Base-by-base conservation (phyloP, 2,113 vertebrate genomes). In the Struthio camelus region DNA sequence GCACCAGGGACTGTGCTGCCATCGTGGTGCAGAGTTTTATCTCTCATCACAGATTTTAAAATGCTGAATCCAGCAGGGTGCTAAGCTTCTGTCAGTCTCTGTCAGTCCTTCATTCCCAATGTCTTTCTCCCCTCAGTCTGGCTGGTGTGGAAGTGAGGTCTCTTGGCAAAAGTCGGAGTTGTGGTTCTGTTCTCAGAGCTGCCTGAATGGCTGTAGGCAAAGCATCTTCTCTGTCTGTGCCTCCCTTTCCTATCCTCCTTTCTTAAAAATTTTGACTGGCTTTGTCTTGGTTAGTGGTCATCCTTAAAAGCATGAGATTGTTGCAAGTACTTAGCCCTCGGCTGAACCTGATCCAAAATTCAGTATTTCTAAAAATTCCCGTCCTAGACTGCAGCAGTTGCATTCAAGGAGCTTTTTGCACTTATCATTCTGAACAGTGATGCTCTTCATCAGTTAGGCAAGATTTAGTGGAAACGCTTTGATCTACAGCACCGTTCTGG, bases 31-130 rank as follows among this genome's bases (percentile, higher is more conserved):
- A 9, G 34, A 11, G n/a, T 85, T 95, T 73, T 19, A 53, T 93
- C 93, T 89, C 80, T 83, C 94, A 87, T 90, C 40, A 1, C 91
- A 64, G 91, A 67, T 80, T 67, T 77, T n/a, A 65, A 90, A 95
- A 75, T n/a, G 93, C 94, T 91, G 93, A 56, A 94, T 96, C 91
- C 93, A 95, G 96, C 93, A 94, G 95, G 97, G 95, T 96, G 97
- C 94, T 96, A 96, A 97, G 95, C 96, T 97, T 28, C 87, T 96
- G 96, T 97, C 96, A 97, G 93, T 90, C 94, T 91, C 94, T 96
- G 97, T 94, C 96, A 97, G 94, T 85, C 95, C 94, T 95, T 80
- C 91, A 3, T 50, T 93, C 91, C 91, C 93, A 97, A 95, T 23
- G 97, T 96, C 96, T 97, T 93, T 94, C 93, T 96, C 95, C 94